Evolutionary conservation across 1,140 invertebrate genomes (phyloP).

Genomic region (Agrypnia vestita): DNA sequence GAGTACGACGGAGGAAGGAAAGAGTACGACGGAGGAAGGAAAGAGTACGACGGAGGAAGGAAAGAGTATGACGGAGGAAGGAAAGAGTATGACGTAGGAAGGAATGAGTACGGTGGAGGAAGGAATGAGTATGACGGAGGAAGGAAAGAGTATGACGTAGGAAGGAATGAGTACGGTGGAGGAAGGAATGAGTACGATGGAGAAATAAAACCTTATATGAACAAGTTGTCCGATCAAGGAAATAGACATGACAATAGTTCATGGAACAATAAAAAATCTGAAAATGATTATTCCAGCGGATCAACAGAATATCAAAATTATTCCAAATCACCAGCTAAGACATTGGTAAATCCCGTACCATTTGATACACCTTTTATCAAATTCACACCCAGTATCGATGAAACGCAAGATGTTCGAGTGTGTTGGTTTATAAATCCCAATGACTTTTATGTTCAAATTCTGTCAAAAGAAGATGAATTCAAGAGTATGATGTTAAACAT

Average conservation of each 20-base stretch:
- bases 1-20: conserved; percentile 15
- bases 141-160: conserved; percentile 16
- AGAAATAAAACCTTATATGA: not conserved
- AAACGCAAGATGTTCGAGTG: conserved; percentile 70
- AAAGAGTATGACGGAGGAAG: conserved; percentile 4
- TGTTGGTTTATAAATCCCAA: conserved; percentile 80
- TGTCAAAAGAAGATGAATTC: conserved; percentile 73
- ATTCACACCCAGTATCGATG: conserved; percentile 56
- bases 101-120: not conserved
- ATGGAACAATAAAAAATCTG: conserved; percentile 34
- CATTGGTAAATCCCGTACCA: conserved; percentile 42
- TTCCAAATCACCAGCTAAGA: conserved; percentile 12
- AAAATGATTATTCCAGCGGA: conserved; percentile 6
- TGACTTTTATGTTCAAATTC: conserved; percentile 80
- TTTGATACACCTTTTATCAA: conserved; percentile 64
- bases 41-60: no score
- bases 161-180: not conserved
- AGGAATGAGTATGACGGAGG: conserved; percentile 11
- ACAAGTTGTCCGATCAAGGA: not conserved
- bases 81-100: not conserved
- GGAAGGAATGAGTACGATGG: conserved; percentile 4
- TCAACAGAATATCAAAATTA: not conserved
- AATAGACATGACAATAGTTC: conserved; percentile 30
- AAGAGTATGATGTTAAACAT: conserved; percentile 80
- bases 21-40: not conserved